These are phyloP conservation scores for Sarcophaga rosellei DNA, from an alignment of 2,888 invertebrate genomes.

Conservation along the genomic window DNA sequence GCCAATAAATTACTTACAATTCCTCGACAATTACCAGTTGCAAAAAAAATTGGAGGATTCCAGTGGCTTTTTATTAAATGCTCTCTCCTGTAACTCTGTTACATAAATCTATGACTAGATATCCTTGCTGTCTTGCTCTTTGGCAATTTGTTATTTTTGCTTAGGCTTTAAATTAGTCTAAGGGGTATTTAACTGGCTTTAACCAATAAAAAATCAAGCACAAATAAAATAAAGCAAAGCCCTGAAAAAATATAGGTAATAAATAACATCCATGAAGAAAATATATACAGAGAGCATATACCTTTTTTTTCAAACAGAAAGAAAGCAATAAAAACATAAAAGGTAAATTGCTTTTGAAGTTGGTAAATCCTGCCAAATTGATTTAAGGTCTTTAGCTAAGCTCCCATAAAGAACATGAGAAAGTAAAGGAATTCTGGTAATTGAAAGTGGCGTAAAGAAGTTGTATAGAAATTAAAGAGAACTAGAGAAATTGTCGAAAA, in stretches of 20 bases:
- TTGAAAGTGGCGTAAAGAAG: neutral
- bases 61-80: neutral
- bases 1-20: too few species aligned
- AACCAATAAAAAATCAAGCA: slow-evolving; percentile 52
- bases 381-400: slow-evolving; percentile 72
- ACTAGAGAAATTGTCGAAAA: too few species aligned
- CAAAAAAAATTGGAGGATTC: neutral
- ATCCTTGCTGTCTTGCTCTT: slow-evolving; percentile 19
- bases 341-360: slow-evolving; percentile 76
- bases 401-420: slow-evolving; percentile 38
- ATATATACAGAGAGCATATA: neutral
- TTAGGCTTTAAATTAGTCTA: slow-evolving; percentile 61
- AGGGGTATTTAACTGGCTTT: slow-evolving; percentile 63
- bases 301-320: neutral
- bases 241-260: slow-evolving; percentile 22
- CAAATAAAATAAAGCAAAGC: slow-evolving; percentile 31
- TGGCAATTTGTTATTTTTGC: slow-evolving; percentile 44
- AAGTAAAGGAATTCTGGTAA: neutral
- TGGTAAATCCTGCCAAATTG: slow-evolving; percentile 77
- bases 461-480: neutral
- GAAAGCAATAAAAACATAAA: slow-evolving; percentile 22
- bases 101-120: neutral
- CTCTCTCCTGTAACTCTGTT: neutral
- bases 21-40: neutral
- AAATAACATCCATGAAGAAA: neutral